phyloP scores from a whole-genome alignment of 92 coral and sea anemone genomes.

The Actinostola sp. region DNA sequence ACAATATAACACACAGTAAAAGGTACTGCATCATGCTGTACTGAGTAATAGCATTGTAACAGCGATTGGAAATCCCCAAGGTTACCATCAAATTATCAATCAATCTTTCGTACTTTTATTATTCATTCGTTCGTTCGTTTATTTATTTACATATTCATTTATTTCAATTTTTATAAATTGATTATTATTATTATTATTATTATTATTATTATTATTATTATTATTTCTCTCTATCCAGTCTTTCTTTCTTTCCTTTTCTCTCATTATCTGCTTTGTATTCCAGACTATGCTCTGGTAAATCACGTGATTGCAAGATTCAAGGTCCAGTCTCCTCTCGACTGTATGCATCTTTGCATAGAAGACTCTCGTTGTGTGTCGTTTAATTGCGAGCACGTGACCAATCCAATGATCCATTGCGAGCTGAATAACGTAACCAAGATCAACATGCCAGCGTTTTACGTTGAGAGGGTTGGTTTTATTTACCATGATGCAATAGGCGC shows the following conservation, averaged over 20 bases:
- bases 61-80: too few species aligned
- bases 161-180: background rate
- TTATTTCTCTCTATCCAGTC: too few species aligned
- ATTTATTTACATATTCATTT: background rate
- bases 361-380: slow-evolving; percentile 15
- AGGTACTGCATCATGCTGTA: too few species aligned
- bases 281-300: slow-evolving; percentile 9
- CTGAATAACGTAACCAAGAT: slow-evolving; percentile 15
- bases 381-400: slow-evolving; percentile 10
- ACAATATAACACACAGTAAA: too few species aligned
- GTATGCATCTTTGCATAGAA: slow-evolving; percentile 7
- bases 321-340: slow-evolving; percentile 22
- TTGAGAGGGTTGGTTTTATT: slow-evolving; percentile 19
- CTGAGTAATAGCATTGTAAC: too few species aligned
- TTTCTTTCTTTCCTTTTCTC: too few species aligned
- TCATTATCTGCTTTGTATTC: background rate
- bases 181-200: too few species aligned
- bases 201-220: too few species aligned
- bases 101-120: too few species aligned
- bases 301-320: slow-evolving; percentile 2
- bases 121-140: background rate
- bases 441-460: slow-evolving; percentile 23
- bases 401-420: slow-evolving; percentile 17
- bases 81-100: too few species aligned
- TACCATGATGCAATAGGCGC: slow-evolving; percentile 26